These are phyloP conservation scores for Siderastrea siderea DNA, from an alignment of 92 coral and sea anemone species.

Conservation along the genomic window DNA sequence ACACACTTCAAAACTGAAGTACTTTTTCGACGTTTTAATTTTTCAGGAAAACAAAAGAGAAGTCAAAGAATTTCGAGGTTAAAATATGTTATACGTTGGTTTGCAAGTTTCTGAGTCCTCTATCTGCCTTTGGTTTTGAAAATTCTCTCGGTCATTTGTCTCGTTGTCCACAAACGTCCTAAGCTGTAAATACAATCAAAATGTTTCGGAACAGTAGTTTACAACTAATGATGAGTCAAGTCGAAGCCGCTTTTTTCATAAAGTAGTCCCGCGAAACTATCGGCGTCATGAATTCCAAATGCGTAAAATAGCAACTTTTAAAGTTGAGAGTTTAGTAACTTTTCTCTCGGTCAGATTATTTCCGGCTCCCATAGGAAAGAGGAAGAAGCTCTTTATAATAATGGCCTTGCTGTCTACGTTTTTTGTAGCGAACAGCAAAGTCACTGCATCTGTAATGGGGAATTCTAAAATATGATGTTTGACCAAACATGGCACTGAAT, in stretches of 20 bases:
- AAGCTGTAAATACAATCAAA: slow-evolving; percentile 9
- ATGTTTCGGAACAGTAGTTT: background rate
- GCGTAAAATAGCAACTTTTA: background rate
- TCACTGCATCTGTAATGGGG: no score
- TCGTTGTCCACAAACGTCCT: background rate
- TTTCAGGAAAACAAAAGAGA: background rate
- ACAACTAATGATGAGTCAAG: background rate
- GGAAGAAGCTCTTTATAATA: no score
- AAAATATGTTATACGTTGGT: background rate
- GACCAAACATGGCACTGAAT: no score
- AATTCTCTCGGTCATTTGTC: no score
- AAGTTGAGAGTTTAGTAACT: no score
- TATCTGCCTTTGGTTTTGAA: no score
- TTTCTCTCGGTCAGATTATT: no score
- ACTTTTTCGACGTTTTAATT: background rate
- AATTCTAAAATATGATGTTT: no score
- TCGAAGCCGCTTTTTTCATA: background rate
- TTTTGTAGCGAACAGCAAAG: no score
- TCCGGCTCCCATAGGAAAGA: no score
- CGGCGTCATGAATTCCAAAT: background rate
- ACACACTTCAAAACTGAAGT: slow-evolving; percentile 14
- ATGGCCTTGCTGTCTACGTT: no score
- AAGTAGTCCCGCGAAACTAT: background rate
- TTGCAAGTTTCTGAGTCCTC: background rate
- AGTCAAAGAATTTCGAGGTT: background rate